Evolutionary conservation across 2,113 vertebrate species (phyloP).

Genomic region (Phylloscopus whistleri): DNA sequence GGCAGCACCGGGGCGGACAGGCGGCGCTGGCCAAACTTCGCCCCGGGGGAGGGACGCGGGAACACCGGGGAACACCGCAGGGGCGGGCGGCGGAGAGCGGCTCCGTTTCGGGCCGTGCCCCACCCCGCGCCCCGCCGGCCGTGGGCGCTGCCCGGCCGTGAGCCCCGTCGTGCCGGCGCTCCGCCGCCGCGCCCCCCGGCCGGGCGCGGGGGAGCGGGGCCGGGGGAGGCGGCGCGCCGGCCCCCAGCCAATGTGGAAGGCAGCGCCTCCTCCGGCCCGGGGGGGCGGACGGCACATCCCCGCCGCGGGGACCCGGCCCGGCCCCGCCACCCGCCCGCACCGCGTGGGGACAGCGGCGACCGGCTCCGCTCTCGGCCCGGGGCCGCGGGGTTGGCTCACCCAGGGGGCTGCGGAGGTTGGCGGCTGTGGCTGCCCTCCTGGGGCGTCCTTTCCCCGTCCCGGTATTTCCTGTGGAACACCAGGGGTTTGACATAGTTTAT

Average conservation of each 20-base stretch:
- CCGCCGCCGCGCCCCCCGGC: not conserved
- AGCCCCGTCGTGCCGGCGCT: not conserved
- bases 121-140: not conserved
- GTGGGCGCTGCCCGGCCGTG: not conserved
- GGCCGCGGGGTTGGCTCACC: not conserved
- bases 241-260: not conserved
- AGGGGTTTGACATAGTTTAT: not conserved
- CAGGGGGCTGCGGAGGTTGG: accelerated
- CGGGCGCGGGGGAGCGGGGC: not conserved
- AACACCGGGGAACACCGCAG: too few relatives aligned
- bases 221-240: not conserved
- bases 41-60: too few relatives aligned
- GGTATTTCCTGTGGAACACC: not conserved
- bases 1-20: too few relatives aligned
- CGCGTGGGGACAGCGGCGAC: not conserved
- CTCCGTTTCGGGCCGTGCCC: too few relatives aligned
- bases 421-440: not conserved
- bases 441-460: not conserved
- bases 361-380: too few relatives aligned
- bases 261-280: not conserved
- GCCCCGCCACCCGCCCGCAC: not conserved
- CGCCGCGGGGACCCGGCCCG: not conserved
- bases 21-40: too few relatives aligned
- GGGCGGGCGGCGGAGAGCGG: too few relatives aligned
- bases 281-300: not conserved